A percentile compares a stretch with the other conserved stretches of the same genome.
phyloP scores from a whole-genome alignment of 2,888 invertebrate species.

The Meteorus cinctellus region DNA sequence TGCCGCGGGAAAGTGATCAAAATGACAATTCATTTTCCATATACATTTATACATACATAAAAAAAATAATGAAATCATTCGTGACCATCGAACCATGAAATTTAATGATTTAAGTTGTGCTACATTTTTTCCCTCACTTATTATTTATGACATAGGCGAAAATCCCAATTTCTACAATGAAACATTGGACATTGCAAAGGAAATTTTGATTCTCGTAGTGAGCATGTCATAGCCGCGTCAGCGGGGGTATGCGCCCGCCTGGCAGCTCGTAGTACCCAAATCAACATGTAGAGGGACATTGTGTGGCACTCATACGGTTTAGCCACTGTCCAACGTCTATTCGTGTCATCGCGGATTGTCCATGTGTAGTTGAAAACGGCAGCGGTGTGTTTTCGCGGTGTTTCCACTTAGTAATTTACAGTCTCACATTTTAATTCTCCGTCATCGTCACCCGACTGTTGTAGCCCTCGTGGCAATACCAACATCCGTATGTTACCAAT shows the following conservation, averaged over 20 bases:
- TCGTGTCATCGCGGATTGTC: slow-evolving; percentile 26
- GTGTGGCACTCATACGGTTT: slow-evolving; percentile 48
- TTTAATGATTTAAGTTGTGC: too few relatives aligned
- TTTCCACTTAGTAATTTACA: slow-evolving; percentile 38
- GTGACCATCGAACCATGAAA: not conserved
- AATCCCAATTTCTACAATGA: not conserved
- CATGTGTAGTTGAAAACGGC: slow-evolving; percentile 33
- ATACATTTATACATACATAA: not conserved
- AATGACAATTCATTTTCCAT: not conserved
- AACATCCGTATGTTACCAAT: slow-evolving; percentile 12
- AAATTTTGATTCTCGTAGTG: slow-evolving; percentile 53
- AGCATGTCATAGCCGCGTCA: slow-evolving; percentile 66
- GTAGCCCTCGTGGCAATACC: slow-evolving; percentile 36
- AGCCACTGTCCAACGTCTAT: slow-evolving; percentile 39
- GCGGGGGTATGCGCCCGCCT: slow-evolving; percentile 64
- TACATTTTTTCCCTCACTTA: too few relatives aligned
- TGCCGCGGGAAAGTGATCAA: slow-evolving; percentile 4
- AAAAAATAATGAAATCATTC: not conserved
- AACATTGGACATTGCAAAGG: not conserved
- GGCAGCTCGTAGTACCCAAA: slow-evolving; percentile 56
- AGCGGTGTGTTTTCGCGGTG: slow-evolving; percentile 32
- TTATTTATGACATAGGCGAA: too few relatives aligned
- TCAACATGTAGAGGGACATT: slow-evolving; percentile 39
- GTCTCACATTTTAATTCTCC: slow-evolving; percentile 51
- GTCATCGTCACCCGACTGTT: slow-evolving; percentile 47